phyloP scores from a whole-genome alignment of 2,797 vertebrate genomes.

The Epinephelus awoara region DNA sequence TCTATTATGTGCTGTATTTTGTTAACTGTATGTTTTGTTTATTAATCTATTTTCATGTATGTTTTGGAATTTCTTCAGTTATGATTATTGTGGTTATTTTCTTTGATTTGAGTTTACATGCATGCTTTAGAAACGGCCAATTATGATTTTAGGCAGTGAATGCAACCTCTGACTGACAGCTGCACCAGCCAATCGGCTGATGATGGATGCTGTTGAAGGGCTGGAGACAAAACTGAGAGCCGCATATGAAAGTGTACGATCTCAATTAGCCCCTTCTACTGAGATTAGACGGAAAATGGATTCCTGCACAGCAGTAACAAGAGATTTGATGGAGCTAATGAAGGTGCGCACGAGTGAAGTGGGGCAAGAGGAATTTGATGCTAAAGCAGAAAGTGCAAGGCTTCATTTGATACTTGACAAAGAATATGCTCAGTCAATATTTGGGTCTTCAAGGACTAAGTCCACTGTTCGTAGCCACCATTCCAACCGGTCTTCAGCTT shows the following conservation, averaged over 20 bases:
- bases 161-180: too few species aligned
- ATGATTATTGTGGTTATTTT: too few species aligned
- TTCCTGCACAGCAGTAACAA: conserved; percentile 48
- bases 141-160: too few species aligned
- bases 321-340: conserved; percentile 37
- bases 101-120: too few species aligned
- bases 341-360: conserved; percentile 50
- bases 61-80: too few species aligned
- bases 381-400: too few species aligned
- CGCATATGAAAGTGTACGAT: conserved; percentile 26
- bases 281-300: conserved; percentile 50
- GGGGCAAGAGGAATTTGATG: conserved; percentile 48
- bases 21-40: too few species aligned
- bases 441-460: neutral
- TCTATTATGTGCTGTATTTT: too few species aligned
- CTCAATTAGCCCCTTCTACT: conserved; percentile 26
- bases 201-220: conserved; percentile 48
- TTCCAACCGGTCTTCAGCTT: neutral
- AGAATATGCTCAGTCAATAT: neutral
- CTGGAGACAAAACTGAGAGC: conserved; percentile 30
- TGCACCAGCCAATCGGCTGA: too few species aligned
- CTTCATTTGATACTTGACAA: too few species aligned
- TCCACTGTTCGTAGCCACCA: neutral
- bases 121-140: too few species aligned
- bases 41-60: too few species aligned